These are phyloP conservation scores for Gibbula magus DNA, from an alignment of 2,888 invertebrate species.

Conservation along the genomic window DNA sequence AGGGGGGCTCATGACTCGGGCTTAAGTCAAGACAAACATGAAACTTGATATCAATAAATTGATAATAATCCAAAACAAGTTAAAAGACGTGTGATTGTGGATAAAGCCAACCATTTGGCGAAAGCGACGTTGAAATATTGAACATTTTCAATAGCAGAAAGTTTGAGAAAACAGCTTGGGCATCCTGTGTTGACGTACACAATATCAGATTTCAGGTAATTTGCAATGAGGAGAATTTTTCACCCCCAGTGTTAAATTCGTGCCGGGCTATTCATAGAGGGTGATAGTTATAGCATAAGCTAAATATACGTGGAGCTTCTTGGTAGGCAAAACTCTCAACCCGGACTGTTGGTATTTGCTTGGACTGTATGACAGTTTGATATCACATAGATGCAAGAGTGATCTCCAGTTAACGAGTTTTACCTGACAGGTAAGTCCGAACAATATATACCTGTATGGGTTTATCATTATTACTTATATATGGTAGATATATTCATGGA, in stretches of 20 bases:
- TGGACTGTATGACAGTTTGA: neutral
- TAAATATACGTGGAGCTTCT: neutral
- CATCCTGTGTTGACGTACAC: neutral
- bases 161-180: neutral
- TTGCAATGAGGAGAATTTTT: neutral
- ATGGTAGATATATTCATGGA: too few relatives aligned
- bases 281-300: neutral
- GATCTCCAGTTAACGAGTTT: too few relatives aligned
- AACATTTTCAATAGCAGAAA: neutral
- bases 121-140: neutral
- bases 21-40: neutral
- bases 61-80: neutral
- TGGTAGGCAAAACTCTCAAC: neutral
- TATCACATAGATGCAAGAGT: neutral
- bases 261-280: neutral
- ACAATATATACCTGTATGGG: too few relatives aligned
- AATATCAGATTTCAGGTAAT: neutral
- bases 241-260: neutral
- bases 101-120: neutral
- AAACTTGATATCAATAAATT: conserved; percentile 8
- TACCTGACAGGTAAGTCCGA: too few relatives aligned
- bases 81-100: neutral
- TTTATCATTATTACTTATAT: too few relatives aligned
- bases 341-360: neutral
- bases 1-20: neutral